Evolutionary conservation across 2,888 invertebrate species (phyloP).

Genomic region (Dorcus hopei): DNA sequence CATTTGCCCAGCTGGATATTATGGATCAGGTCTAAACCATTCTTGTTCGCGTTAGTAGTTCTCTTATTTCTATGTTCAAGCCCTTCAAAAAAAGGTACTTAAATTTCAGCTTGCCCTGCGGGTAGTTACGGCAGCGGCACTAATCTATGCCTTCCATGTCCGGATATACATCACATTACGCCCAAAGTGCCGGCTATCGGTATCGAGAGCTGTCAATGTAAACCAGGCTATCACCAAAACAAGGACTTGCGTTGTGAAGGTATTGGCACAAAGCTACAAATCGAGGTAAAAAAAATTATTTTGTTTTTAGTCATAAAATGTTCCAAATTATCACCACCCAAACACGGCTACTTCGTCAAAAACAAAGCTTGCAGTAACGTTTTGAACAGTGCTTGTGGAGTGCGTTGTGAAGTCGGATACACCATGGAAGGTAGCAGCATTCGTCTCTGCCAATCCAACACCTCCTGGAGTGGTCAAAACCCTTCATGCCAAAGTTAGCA

Average conservation of each 20-base stretch:
- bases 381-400: slow-evolving; percentile 68
- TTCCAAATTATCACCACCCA: slow-evolving; percentile 56
- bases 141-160: slow-evolving; percentile 54
- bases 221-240: slow-evolving; percentile 56
- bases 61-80: neutral
- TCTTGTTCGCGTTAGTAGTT: slow-evolving; percentile 57
- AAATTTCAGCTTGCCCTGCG: slow-evolving; percentile 58
- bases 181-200: slow-evolving; percentile 54
- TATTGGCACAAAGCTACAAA: slow-evolving; percentile 29
- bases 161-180: slow-evolving; percentile 62
- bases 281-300: no score
- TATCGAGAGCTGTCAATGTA: slow-evolving; percentile 59
- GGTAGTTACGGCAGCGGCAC: slow-evolving; percentile 63
- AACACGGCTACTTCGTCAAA: slow-evolving; percentile 66
- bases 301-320: slow-evolving; percentile 55
- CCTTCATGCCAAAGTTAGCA: slow-evolving; percentile 60
- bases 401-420: slow-evolving; percentile 65
- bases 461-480: slow-evolving; percentile 64
- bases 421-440: slow-evolving; percentile 51
- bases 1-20: slow-evolving; percentile 62
- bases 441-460: slow-evolving; percentile 61
- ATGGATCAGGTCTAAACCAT: slow-evolving; percentile 60
- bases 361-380: slow-evolving; percentile 59
- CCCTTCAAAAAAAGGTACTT: neutral
- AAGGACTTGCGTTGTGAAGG: slow-evolving; percentile 56